A percentile compares a stretch with the other conserved stretches of the same genome.
These are phyloP conservation scores for Hetaerina titia DNA, from an alignment of 2,888 invertebrate species.

Conservation along the genomic window DNA sequence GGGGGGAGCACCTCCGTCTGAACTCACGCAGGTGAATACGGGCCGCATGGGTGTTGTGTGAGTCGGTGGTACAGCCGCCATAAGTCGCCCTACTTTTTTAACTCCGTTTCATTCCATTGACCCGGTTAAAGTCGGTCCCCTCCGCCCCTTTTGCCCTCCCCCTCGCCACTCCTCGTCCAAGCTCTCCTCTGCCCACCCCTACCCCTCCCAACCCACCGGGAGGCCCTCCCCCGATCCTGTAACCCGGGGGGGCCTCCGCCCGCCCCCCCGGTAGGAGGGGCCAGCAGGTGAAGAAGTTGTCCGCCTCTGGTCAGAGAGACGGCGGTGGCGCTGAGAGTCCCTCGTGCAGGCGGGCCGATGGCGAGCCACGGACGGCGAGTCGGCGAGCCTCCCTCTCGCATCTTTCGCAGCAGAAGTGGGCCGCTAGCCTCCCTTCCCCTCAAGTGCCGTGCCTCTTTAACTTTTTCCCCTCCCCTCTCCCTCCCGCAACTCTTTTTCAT, in stretches of 20 bases:
- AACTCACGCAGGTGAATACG: background rate
- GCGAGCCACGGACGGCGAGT: background rate
- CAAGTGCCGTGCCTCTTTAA: background rate
- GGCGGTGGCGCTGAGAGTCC: background rate
- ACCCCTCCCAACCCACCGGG: background rate
- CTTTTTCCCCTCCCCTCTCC: background rate
- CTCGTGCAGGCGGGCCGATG: too few species aligned
- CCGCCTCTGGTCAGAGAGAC: background rate
- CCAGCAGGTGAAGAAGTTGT: background rate
- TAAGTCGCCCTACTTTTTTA: conserved; percentile 59
- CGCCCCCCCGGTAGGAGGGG: background rate
- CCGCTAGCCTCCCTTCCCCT: background rate
- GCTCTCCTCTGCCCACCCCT: background rate
- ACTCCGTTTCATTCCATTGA: conserved; percentile 65
- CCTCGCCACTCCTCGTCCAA: background rate
- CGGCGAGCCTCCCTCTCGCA: background rate
- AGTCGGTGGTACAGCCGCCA: conserved; percentile 20
- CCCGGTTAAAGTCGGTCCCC: conserved; percentile 44
- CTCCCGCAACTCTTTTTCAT: background rate
- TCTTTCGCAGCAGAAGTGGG: conserved; percentile 17
- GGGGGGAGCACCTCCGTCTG: background rate
- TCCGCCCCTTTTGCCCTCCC: background rate
- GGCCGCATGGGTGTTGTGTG: background rate
- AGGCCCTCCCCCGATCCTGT: background rate
- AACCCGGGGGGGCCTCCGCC: background rate